Percentiles rank a stretch among this genome's conserved stretches.
Evolutionary conservation across 2,797 vertebrate genomes (phyloP).

Genomic region (Saxicola maurus): DNA sequence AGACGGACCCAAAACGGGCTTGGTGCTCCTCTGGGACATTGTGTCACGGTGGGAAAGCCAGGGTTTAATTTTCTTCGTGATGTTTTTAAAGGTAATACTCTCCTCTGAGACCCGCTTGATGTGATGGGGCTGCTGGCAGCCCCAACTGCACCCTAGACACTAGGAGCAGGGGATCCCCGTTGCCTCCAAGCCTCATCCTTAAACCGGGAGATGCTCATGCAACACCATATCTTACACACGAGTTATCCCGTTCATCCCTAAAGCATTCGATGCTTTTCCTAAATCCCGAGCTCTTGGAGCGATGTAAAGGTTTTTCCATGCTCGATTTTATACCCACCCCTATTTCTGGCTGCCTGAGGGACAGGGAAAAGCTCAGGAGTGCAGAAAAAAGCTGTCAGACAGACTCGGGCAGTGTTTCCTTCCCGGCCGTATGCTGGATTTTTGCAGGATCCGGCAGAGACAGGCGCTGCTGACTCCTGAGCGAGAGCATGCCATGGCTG

Average conservation of each 20-base stretch:
- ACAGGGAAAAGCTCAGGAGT: not conserved
- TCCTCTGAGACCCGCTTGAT: not conserved
- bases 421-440: not conserved
- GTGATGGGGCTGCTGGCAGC: not conserved
- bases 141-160: not conserved
- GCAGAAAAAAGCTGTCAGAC: not conserved
- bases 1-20: rapidly evolving
- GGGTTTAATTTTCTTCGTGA: not conserved
- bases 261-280: not conserved
- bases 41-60: rapidly evolving
- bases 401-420: not conserved
- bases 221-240: rapidly evolving
- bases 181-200: not conserved
- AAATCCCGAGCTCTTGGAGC: not conserved
- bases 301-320: rapidly evolving
- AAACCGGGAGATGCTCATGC: rapidly evolving
- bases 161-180: rapidly evolving
- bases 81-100: not conserved
- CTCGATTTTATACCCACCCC: not conserved
- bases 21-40: rapidly evolving
- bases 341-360: not conserved
- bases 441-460: not conserved
- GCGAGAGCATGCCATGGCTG: not conserved
- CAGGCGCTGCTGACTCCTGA: not conserved
- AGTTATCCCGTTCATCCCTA: not conserved